These are phyloP conservation scores for Altica lythri DNA, from an alignment of 2,888 invertebrate species.

Conservation along the genomic window DNA sequence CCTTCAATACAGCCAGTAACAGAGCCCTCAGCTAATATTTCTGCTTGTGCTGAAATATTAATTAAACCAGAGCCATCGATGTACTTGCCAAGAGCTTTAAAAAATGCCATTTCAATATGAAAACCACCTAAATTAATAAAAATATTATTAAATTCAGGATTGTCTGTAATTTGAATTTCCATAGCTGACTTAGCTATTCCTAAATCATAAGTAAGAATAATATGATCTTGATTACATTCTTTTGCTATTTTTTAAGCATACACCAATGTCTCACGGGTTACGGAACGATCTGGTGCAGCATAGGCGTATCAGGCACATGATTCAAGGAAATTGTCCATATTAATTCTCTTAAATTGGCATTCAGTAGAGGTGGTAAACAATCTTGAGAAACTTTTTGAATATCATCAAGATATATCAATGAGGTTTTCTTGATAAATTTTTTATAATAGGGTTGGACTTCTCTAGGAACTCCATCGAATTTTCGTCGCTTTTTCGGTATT, in stretches of 20 bases:
- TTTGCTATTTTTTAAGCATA: background rate
- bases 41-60: background rate
- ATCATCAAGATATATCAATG: background rate
- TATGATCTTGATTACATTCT: background rate
- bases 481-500: background rate
- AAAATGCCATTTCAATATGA: background rate
- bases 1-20: background rate
- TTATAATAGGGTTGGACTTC: background rate
- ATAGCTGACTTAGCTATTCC: background rate
- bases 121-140: constrained; percentile 1
- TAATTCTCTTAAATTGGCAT: background rate
- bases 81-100: background rate
- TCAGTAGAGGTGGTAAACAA: background rate
- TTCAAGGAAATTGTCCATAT: background rate
- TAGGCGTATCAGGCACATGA: background rate
- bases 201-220: no score
- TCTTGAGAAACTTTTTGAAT: background rate
- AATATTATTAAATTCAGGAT: background rate
- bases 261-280: background rate
- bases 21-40: background rate
- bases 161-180: constrained; percentile 1
- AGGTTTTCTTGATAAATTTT: no score
- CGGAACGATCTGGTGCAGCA: background rate
- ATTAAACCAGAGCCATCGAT: background rate
- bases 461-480: background rate